phyloP scores from a whole-genome alignment of 2,113 vertebrate genomes.

The Saimiri boliviensis region DNA sequence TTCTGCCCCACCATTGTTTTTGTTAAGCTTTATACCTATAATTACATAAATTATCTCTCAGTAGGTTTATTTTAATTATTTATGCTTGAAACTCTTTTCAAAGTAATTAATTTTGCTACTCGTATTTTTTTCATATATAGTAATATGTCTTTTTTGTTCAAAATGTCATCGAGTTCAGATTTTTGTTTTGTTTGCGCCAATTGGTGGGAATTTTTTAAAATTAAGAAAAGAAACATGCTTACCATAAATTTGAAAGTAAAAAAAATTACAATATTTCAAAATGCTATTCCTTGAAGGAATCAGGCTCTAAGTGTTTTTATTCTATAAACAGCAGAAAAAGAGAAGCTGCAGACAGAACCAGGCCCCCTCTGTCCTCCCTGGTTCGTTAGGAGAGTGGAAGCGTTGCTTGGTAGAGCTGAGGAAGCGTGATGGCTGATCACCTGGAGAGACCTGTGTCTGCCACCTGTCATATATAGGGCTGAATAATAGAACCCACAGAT shows the following conservation, averaged over 20 bases:
- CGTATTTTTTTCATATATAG: background rate
- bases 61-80: background rate
- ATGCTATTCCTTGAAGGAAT: background rate
- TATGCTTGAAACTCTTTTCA: background rate
- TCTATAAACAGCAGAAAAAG: background rate
- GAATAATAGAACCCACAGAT: background rate
- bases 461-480: background rate
- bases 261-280: background rate
- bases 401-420: background rate
- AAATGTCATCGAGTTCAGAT: background rate
- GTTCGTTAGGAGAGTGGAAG: background rate
- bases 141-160: background rate
- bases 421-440: rapidly evolving
- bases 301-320: background rate
- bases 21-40: background rate
- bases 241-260: background rate
- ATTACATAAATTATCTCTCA: background rate
- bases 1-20: background rate
- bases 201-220: background rate
- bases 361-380: rapidly evolving
- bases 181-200: background rate
- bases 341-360: background rate
- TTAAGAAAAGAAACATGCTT: background rate
- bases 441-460: background rate
- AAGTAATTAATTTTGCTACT: background rate